phyloP scores from a whole-genome alignment of 2,888 invertebrate species.

The Odontocerum albicorne region DNA sequence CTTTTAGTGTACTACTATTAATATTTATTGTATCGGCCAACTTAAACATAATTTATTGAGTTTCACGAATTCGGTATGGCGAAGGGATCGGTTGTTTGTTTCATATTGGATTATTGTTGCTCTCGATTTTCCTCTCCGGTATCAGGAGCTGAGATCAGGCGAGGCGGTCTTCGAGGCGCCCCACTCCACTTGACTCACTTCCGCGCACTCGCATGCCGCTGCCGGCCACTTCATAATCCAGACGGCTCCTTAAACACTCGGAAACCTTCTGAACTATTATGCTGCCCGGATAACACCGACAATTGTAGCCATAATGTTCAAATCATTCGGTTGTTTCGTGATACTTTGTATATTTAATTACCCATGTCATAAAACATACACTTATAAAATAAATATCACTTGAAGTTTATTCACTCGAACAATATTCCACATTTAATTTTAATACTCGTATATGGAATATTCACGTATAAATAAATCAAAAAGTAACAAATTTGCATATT shows the following conservation, averaged over 20 bases:
- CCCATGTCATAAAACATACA: no score
- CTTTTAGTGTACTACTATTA: no score
- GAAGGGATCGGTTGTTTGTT: no score
- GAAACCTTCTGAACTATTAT: conserved; percentile 16
- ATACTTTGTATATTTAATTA: neutral
- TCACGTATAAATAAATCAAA: no score
- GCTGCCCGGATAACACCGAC: conserved; percentile 12
- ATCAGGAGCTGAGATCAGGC: conserved; percentile 22
- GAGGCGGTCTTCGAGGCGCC: conserved; percentile 16
- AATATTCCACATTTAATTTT: no score
- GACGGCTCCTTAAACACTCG: conserved; percentile 25
- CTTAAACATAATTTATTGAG: no score
- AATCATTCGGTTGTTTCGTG: neutral
- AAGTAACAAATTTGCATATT: no score
- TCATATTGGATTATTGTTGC: neutral
- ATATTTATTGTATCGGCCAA: no score
- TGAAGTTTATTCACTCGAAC: no score
- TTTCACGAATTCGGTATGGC: no score
- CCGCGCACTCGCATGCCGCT: conserved; percentile 24
- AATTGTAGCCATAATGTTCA: conserved; percentile 9
- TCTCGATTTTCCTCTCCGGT: conserved; percentile 1
- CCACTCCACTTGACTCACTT: conserved; percentile 30
- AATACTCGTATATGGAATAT: no score
- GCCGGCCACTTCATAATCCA: conserved; percentile 25
- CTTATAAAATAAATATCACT: no score